These are phyloP conservation scores for Rhingia rostrata DNA, from an alignment of 2,888 invertebrate genomes.

Conservation along the genomic window DNA sequence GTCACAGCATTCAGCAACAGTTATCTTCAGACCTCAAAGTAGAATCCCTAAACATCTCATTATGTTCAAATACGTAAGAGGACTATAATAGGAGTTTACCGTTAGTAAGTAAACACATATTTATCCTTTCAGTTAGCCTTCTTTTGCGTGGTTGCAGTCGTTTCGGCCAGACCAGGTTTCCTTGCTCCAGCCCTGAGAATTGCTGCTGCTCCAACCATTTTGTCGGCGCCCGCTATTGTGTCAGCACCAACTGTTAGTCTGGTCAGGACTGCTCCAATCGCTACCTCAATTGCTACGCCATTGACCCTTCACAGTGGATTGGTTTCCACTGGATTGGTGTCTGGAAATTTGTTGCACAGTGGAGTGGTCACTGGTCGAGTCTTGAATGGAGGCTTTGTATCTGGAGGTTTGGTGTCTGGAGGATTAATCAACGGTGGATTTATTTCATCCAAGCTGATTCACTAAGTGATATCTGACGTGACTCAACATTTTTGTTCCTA, in stretches of 20 bases:
- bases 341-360: too few relatives aligned
- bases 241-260: background rate
- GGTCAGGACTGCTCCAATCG: background rate
- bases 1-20: slow-evolving; percentile 20
- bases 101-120: background rate
- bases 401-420: background rate
- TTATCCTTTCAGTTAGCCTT: slow-evolving; percentile 18
- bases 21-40: slow-evolving; percentile 1
- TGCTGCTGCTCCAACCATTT: slow-evolving; percentile 8
- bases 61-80: slow-evolving; percentile 65
- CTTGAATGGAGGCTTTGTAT: background rate
- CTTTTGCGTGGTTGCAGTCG: slow-evolving; percentile 17
- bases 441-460: background rate
- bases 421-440: slow-evolving; percentile 1
- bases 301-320: too few relatives aligned
- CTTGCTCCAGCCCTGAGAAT: slow-evolving; percentile 14
- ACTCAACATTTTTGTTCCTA: background rate
- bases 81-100: background rate
- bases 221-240: slow-evolving; percentile 12
- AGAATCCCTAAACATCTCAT: background rate
- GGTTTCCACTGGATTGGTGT: too few relatives aligned
- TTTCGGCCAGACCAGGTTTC: slow-evolving; percentile 36
- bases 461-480: background rate
- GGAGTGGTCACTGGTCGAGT: too few relatives aligned
- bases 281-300: background rate